These are phyloP conservation scores for Pseudomyrmex concolor DNA, from an alignment of 1,140 invertebrate genomes.

Conservation along the genomic window DNA sequence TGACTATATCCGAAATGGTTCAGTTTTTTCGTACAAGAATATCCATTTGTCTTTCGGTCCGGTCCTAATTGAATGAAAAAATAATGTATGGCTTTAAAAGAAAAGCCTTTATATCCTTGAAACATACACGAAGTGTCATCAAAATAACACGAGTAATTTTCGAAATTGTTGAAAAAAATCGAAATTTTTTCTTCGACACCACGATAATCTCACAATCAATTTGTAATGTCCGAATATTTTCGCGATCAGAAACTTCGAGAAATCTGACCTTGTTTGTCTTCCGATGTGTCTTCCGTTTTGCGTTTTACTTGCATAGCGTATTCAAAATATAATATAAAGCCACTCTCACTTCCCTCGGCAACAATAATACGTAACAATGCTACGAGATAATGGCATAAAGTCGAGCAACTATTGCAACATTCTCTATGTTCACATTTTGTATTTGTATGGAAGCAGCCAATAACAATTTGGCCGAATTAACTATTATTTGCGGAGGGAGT, in stretches of 20 bases:
- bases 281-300: constrained; percentile 1
- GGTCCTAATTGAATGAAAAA: too few relatives aligned
- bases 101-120: too few relatives aligned
- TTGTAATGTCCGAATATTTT: too few relatives aligned
- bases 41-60: too few relatives aligned
- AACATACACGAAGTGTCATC: too few relatives aligned
- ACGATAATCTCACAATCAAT: too few relatives aligned
- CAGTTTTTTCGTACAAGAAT: too few relatives aligned
- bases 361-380: constrained; percentile 22
- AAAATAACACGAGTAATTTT: constrained; percentile 2
- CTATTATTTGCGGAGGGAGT: constrained; percentile 43
- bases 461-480: constrained; percentile 56
- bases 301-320: constrained; percentile 21
- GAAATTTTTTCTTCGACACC: neutral
- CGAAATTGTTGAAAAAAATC: neutral
- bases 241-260: neutral
- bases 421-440: constrained; percentile 54
- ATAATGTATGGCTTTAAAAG: too few relatives aligned
- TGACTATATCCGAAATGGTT: too few relatives aligned
- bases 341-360: neutral
- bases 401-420: constrained; percentile 30
- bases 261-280: constrained; percentile 8
- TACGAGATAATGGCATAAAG: constrained; percentile 11
- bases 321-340: constrained; percentile 40
- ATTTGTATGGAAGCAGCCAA: constrained; percentile 45